Evolutionary conservation across 1,140 invertebrate species (phyloP).

Genomic region (Nomia melanderi): DNA sequence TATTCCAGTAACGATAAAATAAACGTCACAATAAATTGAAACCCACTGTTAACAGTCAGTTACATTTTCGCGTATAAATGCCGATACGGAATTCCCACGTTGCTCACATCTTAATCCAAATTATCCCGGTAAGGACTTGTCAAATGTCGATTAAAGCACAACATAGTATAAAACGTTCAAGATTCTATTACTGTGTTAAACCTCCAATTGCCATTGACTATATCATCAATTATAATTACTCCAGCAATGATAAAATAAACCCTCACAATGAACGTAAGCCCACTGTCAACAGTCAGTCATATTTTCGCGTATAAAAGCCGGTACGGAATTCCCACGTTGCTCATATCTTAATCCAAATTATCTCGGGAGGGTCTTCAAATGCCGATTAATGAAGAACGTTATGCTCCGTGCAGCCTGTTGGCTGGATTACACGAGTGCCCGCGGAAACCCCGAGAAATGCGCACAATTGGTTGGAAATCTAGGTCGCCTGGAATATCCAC

Average conservation of each 20-base stretch:
- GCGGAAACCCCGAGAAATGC: constrained; percentile 55
- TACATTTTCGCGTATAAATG: too few species aligned
- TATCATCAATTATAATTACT: too few species aligned
- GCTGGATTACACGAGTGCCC: constrained; percentile 54
- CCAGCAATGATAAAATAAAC: too few species aligned
- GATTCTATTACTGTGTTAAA: too few species aligned
- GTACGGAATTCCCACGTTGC: background rate
- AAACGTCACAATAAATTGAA: too few species aligned
- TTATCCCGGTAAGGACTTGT: constrained; percentile 36
- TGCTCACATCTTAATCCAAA: background rate
- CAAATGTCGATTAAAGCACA: constrained; percentile 55
- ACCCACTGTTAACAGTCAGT: too few species aligned
- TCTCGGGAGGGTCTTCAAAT: constrained; percentile 50
- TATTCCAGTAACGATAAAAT: too few species aligned
- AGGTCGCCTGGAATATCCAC: constrained; percentile 47
- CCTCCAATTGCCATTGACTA: too few species aligned
- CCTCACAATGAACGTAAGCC: too few species aligned
- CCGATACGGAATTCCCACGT: background rate
- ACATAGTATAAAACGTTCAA: too few species aligned
- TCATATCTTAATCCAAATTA: background rate
- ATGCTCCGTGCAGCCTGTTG: constrained; percentile 35
- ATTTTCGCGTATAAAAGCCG: background rate
- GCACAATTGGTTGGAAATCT: constrained; percentile 57
- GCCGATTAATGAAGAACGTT: constrained; percentile 55
- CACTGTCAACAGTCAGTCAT: too few species aligned